Base-by-base conservation (phyloP, 2,797 vertebrate genomes). In the Hypotaenidia philippensis region DNA sequence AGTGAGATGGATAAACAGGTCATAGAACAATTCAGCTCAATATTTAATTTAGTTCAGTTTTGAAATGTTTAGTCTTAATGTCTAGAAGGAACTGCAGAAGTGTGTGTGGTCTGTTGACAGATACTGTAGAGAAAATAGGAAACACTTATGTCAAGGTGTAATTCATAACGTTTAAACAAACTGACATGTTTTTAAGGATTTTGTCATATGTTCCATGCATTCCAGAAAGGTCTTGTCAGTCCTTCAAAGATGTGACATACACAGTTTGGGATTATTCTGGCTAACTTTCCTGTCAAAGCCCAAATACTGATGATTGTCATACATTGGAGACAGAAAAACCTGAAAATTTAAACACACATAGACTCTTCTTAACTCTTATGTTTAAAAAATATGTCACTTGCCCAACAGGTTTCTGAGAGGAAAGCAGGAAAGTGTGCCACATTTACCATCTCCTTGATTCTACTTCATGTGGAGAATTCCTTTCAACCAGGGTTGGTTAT, bases 101-200 rank as follows among this genome's bases (percentile, higher is more conserved):
- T 70, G 14, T 65, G 22, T 72, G 40, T 66, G 44, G 29, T 84
- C 66, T 79, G 63, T 22, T 84, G 59, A 41, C n/a, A 84, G 78
- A 61, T 69, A 66, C 57, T 10, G 1, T 27, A 66, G 20, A 81
- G 57, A 56, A 83, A 87, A 87, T 21, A 87, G 12, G 40, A 92
- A n/a, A 10, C n/a, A 32, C 60, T 90, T 90, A 55, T 3, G 1
- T 77, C 27, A 70, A 65, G 76, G 56, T 77, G 40, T 52, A 93
- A 90, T 90, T 92, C 44, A 70, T 52, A 90, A 81, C 27, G 77
- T 70, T 86, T 57, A 57, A 74, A 91, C 38, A 78, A 89, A 84
- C 45, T 31, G 27, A 44, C 63, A 26, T 13, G 22, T 19, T 91
- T 83, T 80, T 20, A 70, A 70, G 31, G 52, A 26, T 32, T 86